Base-by-base conservation (phyloP, 2,888 invertebrate species). In the Octodonta nipae region DNA sequence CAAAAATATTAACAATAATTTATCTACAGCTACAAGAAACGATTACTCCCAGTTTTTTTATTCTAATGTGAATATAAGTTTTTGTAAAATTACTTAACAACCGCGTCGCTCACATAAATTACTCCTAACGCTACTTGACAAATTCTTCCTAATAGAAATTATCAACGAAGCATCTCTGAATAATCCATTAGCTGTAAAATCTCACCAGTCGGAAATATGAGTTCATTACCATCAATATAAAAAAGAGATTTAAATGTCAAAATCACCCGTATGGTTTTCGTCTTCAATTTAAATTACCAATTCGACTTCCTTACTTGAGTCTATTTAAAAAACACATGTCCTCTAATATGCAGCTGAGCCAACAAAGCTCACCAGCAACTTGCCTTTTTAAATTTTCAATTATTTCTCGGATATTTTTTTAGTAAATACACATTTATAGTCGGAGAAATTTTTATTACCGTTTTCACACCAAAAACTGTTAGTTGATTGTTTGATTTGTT, bases 381-480 rank as follows among this genome's bases (percentile, higher is more conserved):
- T 37, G n/a, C 37, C 38, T 40, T 37, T 38, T 40, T 38, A 26
- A 36, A 39, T 44, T 42, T 46, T 40, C 32, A 41, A 41, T 43
- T 34, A 42, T 43, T 42, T 43, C 40, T 42, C 20, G 40, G 28
- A 32, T 38, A 41, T 40, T 39, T 40, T 39, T 35, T 42, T 36
- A 13, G 36, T 34, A 39, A 38, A 42, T 35, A 41, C 17, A 31
- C 32, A 34, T 39, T 38, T 41, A 38, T 42, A 38, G 36, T 36
- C 36, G 36, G 30, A 36, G 41, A 43, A 32, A 30, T 35, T 41
- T 43, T 43, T 43, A 43, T 43, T 41, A 41, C 38, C 43, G 36
- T 43, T 41, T 43, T 43, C 43, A 43, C 43, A 41, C 43, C 34
- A 36, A 41, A 41, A 43, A 43, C 41, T 43, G 40, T 43, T 43